Percentiles rank a stretch among this genome's conserved stretches.
Evolutionary conservation across 2,113 vertebrate genomes (phyloP).

Genomic region (Ophiodon elongatus): DNA sequence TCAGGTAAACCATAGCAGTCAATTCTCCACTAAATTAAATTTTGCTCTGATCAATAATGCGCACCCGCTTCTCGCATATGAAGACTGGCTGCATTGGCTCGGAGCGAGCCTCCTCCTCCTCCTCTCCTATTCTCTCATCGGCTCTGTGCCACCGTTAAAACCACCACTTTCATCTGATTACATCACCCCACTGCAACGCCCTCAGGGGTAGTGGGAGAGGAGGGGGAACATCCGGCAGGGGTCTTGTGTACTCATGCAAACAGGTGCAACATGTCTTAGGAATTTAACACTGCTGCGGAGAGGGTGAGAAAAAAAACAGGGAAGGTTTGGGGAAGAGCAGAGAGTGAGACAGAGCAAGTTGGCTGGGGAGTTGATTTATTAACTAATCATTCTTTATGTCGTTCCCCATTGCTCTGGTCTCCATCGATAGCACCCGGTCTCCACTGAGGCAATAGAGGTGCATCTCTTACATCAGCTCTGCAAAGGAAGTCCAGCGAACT

Average conservation of each 20-base stretch:
- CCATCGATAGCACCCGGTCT: constrained; percentile 79
- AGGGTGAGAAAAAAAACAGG: constrained; percentile 27
- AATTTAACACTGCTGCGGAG: constrained; percentile 69
- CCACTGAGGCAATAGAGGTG: constrained; percentile 81
- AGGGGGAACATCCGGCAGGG: constrained; percentile 78
- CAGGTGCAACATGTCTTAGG: constrained; percentile 83
- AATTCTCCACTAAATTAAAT: constrained; percentile 83
- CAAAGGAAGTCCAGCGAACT: constrained; percentile 63
- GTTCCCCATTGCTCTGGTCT: constrained; percentile 78
- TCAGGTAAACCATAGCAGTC: constrained; percentile 80
- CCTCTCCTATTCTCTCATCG: constrained; percentile 58
- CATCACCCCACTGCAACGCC: constrained; percentile 84
- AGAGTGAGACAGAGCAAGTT: constrained; percentile 55
- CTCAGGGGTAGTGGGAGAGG: constrained; percentile 72
- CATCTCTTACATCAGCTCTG: constrained; percentile 79
- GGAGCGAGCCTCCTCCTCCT: constrained; percentile 45
- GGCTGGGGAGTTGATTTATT: constrained; percentile 81
- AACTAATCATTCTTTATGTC: constrained; percentile 83
- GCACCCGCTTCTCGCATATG: constrained; percentile 64
- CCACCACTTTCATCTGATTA: constrained; percentile 85
- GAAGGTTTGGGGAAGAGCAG: constrained; percentile 52
- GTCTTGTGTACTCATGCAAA: constrained; percentile 84
- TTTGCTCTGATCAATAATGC: constrained; percentile 82
- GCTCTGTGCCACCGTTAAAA: constrained; percentile 74
- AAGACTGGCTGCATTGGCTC: constrained; percentile 69